Evolutionary conservation across 2,113 vertebrate genomes (phyloP).

Genomic region (Nycticorax nycticorax): DNA sequence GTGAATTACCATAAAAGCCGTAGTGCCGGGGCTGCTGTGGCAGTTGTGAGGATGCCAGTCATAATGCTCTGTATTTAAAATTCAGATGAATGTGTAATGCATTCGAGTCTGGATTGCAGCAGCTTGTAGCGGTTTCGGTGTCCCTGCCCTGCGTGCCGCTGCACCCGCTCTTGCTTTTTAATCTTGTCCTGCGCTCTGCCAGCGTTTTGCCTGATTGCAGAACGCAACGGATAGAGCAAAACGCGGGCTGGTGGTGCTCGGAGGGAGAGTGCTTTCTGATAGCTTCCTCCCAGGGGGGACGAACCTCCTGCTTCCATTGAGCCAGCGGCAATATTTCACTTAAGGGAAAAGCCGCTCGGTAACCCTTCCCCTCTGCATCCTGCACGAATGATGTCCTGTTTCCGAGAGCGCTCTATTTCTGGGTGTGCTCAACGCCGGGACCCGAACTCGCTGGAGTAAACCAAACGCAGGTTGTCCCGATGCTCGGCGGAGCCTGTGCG

Average conservation of each 20-base stretch:
- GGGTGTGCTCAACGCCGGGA: background rate
- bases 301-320: background rate
- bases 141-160: background rate
- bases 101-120: constrained; percentile 5
- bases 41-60: constrained; percentile 50
- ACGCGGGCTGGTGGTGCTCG: fast-evolving
- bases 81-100: constrained; percentile 57
- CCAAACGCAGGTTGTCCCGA: fast-evolving
- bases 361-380: background rate
- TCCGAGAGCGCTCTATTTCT: background rate
- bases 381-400: fast-evolving
- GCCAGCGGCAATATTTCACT: background rate
- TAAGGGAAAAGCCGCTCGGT: background rate
- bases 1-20: constrained; percentile 74
- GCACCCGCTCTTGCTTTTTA: background rate
- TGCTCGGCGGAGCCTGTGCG: fast-evolving
- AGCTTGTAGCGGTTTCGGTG: background rate
- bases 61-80: constrained; percentile 67
- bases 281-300: constrained; percentile 31
- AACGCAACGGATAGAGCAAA: constrained; percentile 34
- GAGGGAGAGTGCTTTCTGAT: constrained; percentile 48
- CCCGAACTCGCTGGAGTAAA: fast-evolving
- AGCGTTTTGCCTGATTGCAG: background rate
- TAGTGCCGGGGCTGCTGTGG: constrained; percentile 44
- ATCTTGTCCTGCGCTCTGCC: fast-evolving